A percentile compares a stretch with the other conserved stretches of the same genome.
Evolutionary conservation across 2,797 vertebrate species (phyloP).

Genomic region (Fratercula arctica): DNA sequence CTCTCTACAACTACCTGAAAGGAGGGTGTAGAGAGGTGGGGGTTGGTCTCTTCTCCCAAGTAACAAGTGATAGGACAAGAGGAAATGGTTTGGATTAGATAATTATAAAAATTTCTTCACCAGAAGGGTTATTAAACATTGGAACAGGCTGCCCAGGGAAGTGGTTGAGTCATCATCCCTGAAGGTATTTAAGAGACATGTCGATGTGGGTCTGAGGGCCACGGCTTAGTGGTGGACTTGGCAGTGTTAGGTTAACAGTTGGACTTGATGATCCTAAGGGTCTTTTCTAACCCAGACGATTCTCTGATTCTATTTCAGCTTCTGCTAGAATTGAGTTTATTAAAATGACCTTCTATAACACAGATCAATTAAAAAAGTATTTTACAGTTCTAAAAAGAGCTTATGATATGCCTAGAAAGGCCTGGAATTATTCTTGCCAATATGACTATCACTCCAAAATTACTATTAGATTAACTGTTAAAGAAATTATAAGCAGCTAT

Average conservation of each 20-base stretch:
- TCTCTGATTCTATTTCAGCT: neutral
- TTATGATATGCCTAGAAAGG: neutral
- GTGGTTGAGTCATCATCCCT: neutral
- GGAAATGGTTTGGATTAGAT: neutral
- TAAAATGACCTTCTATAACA: neutral
- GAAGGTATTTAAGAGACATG: neutral
- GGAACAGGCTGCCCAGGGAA: neutral
- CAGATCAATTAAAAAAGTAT: neutral
- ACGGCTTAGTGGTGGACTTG: neutral
- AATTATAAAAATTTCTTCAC: too few species aligned
- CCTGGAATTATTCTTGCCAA: neutral
- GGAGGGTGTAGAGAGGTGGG: neutral
- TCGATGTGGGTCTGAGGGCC: neutral
- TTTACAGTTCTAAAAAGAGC: neutral
- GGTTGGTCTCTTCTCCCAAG: neutral
- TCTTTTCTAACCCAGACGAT: neutral
- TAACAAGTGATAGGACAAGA: neutral
- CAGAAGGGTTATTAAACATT: too few species aligned
- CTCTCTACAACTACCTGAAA: neutral
- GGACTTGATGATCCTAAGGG: neutral
- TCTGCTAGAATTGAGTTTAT: neutral
- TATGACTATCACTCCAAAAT: neutral
- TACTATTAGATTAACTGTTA: neutral
- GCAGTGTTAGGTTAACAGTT: neutral
- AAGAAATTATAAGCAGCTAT: neutral